Base-by-base conservation (phyloP, 2,113 vertebrate genomes). In the Tachycineta bicolor region DNA sequence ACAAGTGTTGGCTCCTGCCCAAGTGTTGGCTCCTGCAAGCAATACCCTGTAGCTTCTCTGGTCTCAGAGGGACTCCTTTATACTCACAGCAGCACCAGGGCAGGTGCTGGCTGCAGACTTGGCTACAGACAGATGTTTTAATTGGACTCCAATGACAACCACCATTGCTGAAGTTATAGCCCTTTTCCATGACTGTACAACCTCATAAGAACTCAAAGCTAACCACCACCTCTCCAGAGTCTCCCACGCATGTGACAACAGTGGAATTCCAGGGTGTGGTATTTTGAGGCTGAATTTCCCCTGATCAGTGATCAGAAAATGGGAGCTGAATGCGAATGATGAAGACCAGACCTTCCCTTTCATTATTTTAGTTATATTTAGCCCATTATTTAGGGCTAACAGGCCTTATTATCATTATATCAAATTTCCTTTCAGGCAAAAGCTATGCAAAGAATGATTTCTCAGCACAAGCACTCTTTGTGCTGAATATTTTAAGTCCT, bases 401-500 rank as follows among this genome's bases (percentile, higher is more conserved):
- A 86, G 63, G 22, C 43, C 29, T 71, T 77, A 78, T 75, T 91
- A 84, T 84, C 77, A 83, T 91, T 85, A 43, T 47, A 92, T 80
- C 73, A 78, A 77, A 84, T 80, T 70, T 78, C 64, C 22, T 92
- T 93, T 88, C 79, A 83, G 75, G 56, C 14, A 90, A 56, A 55
- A 91, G 65, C 69, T 94, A 84, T 34, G 46, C 52, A 67, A 81
- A 70, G 63, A 70, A 94, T 62, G 34, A 56, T 74, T 86, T 93
- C 65, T 91, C 83, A 79, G 73, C 60, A 81, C 60, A 94, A 83
- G 31, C 31, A 69, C 79, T 91, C 83, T 81, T 93, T 83, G 83
- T 87, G 64, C 55, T 26, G 78, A 76, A 41, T 87, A 91, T 88
- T 97, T 86, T 47, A 94, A 87, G 52, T 71, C 52, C n/a, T 83